phyloP scores from a whole-genome alignment of 2,797 vertebrate species.

The Toxotes lorentzi region DNA sequence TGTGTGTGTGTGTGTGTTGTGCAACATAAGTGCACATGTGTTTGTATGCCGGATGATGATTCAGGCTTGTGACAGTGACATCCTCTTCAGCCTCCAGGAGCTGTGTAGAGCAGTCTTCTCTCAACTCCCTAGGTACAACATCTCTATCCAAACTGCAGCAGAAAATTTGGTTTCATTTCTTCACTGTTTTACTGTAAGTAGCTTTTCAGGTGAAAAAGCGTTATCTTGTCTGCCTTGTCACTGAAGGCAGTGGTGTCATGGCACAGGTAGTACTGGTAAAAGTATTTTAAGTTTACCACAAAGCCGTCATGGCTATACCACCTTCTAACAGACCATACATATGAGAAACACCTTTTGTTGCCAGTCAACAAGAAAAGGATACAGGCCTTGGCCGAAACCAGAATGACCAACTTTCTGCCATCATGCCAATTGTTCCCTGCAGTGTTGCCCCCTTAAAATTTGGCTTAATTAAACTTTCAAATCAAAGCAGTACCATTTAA shows the following conservation, averaged over 20 bases:
- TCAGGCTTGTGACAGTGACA: conserved; percentile 43
- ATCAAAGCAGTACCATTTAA: no score
- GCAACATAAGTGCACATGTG: conserved; percentile 1
- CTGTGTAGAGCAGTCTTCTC: conserved; percentile 23
- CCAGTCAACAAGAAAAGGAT: background rate
- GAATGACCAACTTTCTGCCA: no score
- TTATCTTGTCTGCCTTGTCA: background rate
- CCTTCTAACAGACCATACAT: background rate
- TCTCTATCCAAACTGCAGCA: conserved; percentile 16
- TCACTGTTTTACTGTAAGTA: background rate
- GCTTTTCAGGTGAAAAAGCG: background rate
- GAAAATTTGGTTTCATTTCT: background rate
- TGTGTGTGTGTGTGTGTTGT: background rate
- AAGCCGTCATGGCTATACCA: background rate
- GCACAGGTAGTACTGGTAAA: background rate
- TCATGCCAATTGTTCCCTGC: no score
- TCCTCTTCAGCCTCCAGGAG: conserved; percentile 32
- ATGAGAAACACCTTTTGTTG: conserved; percentile 12
- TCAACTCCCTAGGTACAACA: background rate
- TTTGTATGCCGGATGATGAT: conserved; percentile 28
- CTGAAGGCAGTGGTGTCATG: background rate
- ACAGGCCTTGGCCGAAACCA: background rate
- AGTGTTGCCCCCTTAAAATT: no score
- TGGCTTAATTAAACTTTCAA: background rate
- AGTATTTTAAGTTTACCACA: background rate